phyloP scores from a whole-genome alignment of 2,888 invertebrate species.

The Chesias legatella region DNA sequence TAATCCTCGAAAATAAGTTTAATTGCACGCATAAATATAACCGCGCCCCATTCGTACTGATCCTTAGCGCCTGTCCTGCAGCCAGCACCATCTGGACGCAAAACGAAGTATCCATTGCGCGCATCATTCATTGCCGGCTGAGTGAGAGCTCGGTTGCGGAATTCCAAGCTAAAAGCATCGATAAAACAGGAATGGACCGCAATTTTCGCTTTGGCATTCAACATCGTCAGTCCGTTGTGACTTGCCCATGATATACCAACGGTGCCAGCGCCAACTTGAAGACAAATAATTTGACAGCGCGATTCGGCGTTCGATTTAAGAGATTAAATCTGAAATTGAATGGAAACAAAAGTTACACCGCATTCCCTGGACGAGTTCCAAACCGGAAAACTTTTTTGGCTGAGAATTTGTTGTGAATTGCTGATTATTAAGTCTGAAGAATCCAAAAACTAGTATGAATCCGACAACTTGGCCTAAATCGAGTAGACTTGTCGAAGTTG shows the following conservation, averaged over 20 bases:
- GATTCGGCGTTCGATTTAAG: slow-evolving; percentile 26
- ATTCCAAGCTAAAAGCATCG: slow-evolving; percentile 33
- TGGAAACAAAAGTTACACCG: slow-evolving; percentile 24
- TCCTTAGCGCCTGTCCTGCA: slow-evolving; percentile 20
- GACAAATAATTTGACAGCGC: slow-evolving; percentile 29
- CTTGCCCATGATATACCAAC: slow-evolving; percentile 34
- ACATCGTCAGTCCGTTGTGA: slow-evolving; percentile 22
- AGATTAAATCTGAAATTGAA: slow-evolving; percentile 28
- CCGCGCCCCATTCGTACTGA: not conserved
- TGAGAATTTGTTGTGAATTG: slow-evolving; percentile 9
- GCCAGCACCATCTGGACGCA: slow-evolving; percentile 15
- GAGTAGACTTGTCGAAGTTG: no score
- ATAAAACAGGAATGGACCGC: slow-evolving; percentile 40
- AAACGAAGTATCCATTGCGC: slow-evolving; percentile 40
- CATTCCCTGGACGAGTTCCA: slow-evolving; percentile 27
- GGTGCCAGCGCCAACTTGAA: slow-evolving; percentile 33
- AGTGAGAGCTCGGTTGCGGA: slow-evolving; percentile 33
- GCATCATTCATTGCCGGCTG: slow-evolving; percentile 48
- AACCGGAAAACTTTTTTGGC: slow-evolving; percentile 20
- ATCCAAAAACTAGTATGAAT: no score
- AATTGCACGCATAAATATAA: no score
- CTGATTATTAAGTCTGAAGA: slow-evolving; percentile 7
- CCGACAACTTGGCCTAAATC: no score
- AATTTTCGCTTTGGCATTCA: slow-evolving; percentile 41
- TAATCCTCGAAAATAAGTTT: no score